Conservation (phyloP, 2,113 vertebrate species). For the Cavia aperea region DNA sequence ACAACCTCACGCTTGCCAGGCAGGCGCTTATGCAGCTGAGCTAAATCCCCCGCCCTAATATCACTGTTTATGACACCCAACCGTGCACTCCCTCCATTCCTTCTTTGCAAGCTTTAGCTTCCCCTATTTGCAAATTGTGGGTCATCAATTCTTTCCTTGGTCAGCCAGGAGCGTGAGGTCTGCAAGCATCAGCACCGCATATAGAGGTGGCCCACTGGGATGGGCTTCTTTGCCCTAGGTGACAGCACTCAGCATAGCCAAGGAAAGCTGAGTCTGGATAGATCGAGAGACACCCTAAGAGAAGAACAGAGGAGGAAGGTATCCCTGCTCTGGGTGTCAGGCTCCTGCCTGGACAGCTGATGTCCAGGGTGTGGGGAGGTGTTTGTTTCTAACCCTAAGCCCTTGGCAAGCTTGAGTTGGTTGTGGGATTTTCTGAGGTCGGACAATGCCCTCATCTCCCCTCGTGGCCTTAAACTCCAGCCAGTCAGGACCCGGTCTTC, state of each 20-base stretch:
- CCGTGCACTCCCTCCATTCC: neutral
- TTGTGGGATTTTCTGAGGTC: neutral
- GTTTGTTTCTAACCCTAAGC: neutral
- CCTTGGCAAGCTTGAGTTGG: neutral
- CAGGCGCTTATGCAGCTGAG: no score
- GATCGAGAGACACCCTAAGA: no score
- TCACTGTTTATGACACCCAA: neutral
- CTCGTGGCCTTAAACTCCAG: neutral
- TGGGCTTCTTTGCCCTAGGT: neutral
- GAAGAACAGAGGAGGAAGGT: neutral
- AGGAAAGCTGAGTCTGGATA: neutral
- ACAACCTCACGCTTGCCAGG: no score
- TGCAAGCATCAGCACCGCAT: neutral
- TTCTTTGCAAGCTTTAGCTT: neutral
- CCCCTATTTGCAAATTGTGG: neutral
- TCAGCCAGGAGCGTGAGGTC: neutral
- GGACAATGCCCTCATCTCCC: neutral
- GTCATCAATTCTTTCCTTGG: neutral
- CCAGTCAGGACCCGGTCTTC: neutral
- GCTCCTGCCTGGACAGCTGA: neutral
- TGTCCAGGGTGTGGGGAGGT: neutral
- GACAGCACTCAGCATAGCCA: neutral
- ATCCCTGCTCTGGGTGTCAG: neutral
- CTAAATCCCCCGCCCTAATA: no score
- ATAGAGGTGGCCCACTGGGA: neutral